Evolutionary conservation across 2,113 vertebrate genomes (phyloP).

Genomic region (Malurus alboscapulatus): DNA sequence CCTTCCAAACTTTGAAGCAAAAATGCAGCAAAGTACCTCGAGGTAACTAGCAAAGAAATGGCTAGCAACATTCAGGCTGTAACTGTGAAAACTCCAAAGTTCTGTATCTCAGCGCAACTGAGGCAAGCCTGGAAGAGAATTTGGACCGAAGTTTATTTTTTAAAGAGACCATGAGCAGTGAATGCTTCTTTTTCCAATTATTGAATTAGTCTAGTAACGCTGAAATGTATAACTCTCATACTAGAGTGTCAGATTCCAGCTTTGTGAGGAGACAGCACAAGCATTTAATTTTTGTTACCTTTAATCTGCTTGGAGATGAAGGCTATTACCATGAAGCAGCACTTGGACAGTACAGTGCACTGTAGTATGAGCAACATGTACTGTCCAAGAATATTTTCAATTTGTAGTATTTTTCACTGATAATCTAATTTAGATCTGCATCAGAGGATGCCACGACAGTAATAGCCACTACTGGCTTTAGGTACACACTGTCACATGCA

Average conservation of each 20-base stretch:
- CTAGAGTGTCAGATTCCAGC: background rate
- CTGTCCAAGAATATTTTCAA: background rate
- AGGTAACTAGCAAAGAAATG: background rate
- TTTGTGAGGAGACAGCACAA: background rate
- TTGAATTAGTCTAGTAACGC: fast-evolving
- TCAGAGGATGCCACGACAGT: background rate
- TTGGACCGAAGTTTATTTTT: background rate
- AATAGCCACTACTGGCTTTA: background rate
- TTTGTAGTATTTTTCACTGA: background rate
- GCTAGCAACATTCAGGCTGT: background rate
- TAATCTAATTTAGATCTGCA: background rate
- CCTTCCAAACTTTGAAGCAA: background rate
- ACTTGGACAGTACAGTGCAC: background rate
- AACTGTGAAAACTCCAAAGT: background rate
- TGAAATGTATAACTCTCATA: background rate
- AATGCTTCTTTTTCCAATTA: background rate
- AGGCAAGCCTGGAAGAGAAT: background rate
- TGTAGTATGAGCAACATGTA: fast-evolving
- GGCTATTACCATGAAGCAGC: background rate
- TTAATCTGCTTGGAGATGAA: background rate
- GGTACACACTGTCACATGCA: background rate
- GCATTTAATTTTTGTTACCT: background rate
- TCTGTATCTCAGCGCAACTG: background rate
- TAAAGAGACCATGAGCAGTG: background rate
- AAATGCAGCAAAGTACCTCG: background rate